Conservation (phyloP, 2,888 invertebrate species). For the Drosophila recens region DNA sequence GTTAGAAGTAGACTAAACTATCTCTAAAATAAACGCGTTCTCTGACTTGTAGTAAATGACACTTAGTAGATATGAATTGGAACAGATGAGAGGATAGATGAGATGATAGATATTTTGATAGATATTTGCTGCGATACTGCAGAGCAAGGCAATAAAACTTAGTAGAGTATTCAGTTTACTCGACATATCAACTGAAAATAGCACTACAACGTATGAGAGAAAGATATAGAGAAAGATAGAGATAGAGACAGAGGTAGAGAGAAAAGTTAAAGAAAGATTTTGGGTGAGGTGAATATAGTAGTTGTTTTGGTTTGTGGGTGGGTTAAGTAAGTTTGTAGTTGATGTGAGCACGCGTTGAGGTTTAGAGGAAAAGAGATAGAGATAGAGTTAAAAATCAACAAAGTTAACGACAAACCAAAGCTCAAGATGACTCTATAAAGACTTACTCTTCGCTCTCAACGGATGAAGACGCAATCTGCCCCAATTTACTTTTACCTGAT, state of each 20-base stretch:
- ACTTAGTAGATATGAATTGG: conserved; percentile 25
- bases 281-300: conserved; percentile 31
- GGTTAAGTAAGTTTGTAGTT: conserved; percentile 31
- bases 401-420: conserved; percentile 72
- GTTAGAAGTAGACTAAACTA: conserved; percentile 57
- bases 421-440: conserved; percentile 66
- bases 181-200: conserved; percentile 45
- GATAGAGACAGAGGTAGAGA: too few species aligned
- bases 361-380: conserved; percentile 31
- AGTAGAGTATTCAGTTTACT: conserved; percentile 35
- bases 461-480: conserved; percentile 83
- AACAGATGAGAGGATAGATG: conserved; percentile 34
- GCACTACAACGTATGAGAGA: conserved; percentile 56
- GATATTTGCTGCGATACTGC: conserved; percentile 46
- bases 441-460: conserved; percentile 84
- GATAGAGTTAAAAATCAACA: conserved; percentile 70
- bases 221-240: conserved; percentile 39
- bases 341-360: conserved; percentile 44
- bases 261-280: conserved; percentile 14
- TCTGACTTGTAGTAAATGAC: conserved; percentile 45
- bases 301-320: conserved; percentile 21
- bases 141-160: conserved; percentile 65
- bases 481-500: conserved; percentile 82
- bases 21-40: conserved; percentile 53
- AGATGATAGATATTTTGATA: conserved; percentile 1